phyloP scores from a whole-genome alignment of 2,797 vertebrate species.

The Luscinia luscinia region DNA sequence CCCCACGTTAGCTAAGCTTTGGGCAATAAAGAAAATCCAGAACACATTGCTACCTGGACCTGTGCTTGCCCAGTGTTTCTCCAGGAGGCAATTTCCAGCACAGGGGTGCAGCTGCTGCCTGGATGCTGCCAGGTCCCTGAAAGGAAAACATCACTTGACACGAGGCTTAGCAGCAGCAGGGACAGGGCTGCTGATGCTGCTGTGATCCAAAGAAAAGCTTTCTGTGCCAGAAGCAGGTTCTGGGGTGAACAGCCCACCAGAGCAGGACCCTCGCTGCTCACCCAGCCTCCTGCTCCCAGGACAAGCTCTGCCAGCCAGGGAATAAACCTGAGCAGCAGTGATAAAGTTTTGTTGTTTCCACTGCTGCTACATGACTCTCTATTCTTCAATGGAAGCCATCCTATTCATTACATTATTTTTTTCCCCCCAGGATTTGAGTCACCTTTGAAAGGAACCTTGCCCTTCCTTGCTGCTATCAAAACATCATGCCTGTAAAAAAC shows the following conservation, averaged over 20 bases:
- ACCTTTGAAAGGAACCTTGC: background rate
- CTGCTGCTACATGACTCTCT: background rate
- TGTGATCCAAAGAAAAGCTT: background rate
- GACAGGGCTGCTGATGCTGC: background rate
- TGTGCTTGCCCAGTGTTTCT: background rate
- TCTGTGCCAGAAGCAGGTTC: background rate
- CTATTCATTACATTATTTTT: background rate
- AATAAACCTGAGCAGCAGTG: constrained; percentile 19
- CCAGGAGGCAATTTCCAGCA: background rate
- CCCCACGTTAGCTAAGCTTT: background rate
- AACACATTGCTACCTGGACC: background rate
- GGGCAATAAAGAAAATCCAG: background rate
- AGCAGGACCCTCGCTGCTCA: background rate
- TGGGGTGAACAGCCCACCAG: background rate
- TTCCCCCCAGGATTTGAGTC: background rate
- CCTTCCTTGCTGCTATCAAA: background rate
- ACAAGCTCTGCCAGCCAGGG: background rate
- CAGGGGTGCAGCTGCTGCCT: background rate
- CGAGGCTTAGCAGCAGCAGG: background rate
- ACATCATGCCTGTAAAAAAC: background rate
- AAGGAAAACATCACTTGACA: background rate
- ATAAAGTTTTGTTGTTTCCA: constrained; percentile 18
- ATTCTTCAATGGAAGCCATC: background rate
- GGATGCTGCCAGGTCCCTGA: background rate
- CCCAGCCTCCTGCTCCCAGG: background rate